A percentile compares a stretch with the other conserved stretches of the same genome.
Conservation (phyloP, 1,140 invertebrate genomes). For the Pogonus chalceus region DNA sequence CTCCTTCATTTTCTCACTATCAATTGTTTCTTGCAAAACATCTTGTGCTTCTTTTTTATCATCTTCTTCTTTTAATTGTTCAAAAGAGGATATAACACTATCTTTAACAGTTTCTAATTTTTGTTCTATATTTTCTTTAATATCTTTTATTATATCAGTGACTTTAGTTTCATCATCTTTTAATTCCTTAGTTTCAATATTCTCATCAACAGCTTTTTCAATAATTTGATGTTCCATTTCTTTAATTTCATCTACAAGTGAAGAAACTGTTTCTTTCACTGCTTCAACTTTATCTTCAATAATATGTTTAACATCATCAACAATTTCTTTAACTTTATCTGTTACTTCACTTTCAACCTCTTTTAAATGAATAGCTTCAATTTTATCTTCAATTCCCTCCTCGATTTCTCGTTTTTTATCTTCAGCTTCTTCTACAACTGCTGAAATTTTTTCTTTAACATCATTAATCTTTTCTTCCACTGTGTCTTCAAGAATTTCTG, state of each 20-base stretch:
- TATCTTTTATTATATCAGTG: neutral
- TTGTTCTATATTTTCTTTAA: neutral
- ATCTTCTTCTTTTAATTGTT: neutral
- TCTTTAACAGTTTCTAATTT: neutral
- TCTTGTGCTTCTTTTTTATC: neutral
- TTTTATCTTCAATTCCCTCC: neutral
- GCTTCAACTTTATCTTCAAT: constrained; percentile 10
- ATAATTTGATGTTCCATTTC: constrained; percentile 9
- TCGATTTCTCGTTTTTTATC: constrained; percentile 5
- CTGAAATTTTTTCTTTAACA: constrained; percentile 14
- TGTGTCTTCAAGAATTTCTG: neutral
- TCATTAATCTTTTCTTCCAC: constrained; percentile 13
- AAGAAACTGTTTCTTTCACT: neutral
- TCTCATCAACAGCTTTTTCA: constrained; percentile 17
- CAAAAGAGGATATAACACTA: neutral
- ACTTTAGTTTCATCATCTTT: neutral
- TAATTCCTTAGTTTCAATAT: constrained; percentile 13
- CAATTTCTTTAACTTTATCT: constrained; percentile 15
- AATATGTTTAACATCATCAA: constrained; percentile 5
- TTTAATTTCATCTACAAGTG: constrained; percentile 10
- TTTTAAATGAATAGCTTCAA: neutral
- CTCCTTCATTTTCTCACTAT: too few relatives aligned
- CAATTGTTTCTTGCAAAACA: too few relatives aligned
- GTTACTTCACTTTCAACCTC: constrained; percentile 13
- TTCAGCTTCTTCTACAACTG: too few relatives aligned